Evolutionary conservation across 2,113 vertebrate species (phyloP).

Genomic region (Nestor notabilis): DNA sequence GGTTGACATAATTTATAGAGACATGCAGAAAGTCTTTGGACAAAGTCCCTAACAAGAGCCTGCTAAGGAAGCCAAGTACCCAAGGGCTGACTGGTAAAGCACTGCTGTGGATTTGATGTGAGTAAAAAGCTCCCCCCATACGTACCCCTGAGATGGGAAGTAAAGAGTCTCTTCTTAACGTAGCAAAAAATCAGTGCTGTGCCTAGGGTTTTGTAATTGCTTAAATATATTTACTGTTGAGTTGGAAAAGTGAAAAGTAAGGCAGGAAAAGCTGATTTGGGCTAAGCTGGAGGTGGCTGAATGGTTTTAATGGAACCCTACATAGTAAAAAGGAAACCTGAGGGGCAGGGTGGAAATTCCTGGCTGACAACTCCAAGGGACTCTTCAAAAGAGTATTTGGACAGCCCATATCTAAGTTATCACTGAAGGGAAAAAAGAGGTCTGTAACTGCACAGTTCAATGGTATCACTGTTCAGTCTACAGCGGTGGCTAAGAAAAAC

Average conservation of each 20-base stretch:
- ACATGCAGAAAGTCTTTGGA: not conserved
- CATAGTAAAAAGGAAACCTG: not conserved
- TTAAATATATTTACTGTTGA: not conserved
- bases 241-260: not conserved
- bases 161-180: not conserved
- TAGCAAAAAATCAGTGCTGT: not conserved
- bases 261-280: not conserved
- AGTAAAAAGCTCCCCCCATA: not conserved
- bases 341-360: constrained; percentile 46
- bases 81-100: not conserved
- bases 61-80: not conserved
- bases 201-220: not conserved
- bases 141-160: not conserved
- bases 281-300: not conserved
- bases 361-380: not conserved
- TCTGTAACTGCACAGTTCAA: not conserved
- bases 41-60: not conserved
- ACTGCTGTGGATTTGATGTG: not conserved
- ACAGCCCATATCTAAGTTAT: constrained; percentile 29
- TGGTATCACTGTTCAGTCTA: constrained; percentile 20
- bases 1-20: not conserved
- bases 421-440: not conserved
- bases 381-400: constrained; percentile 52
- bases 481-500: constrained; percentile 36
- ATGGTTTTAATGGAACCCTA: not conserved